Evolutionary conservation across 1,140 invertebrate species (phyloP), one percentile per base, ranked within the genome.

Genomic region (Fopius arisanus): DNA sequence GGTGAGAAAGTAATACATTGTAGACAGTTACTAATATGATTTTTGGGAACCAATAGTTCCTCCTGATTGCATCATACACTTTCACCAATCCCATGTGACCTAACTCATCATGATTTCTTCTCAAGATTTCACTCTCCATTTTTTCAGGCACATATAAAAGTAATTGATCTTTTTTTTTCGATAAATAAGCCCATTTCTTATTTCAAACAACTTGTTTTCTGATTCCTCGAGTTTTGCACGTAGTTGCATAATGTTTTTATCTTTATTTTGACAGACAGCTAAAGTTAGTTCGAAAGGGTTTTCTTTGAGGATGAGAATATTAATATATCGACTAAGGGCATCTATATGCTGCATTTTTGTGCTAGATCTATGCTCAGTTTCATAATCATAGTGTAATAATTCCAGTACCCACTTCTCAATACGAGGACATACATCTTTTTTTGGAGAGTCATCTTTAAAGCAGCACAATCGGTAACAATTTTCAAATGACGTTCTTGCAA

Each of bases 381-480:
- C 43, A 72, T 80, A 83, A 16, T 80, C 37, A 62, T 73, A 84
- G 19, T 84, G 77, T 75, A 82, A 78, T 10, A 84, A 28, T 4
- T 81, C 63, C 68, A 84, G 62, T 43, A 78, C 75, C 83, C 82
- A 86, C 65, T 81, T 73, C 19, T 82, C 84, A 5, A 85, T 81
- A 62, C 81, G 62, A 14, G 78, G 67, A 68, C 43, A 66, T 66
- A 79, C 51, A 51, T 81, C 70, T 74, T 77, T 81, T 69, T 82
- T 82, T 2, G n/a, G 75, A 82, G 78, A 1, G 80, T 81, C 62
- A 67, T 75, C 63, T 79, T 59, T 29, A 87, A 82, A 21, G 84
- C 85, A 66, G 65, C n/a, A 29, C 70, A 68, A 19, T 70, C 65
- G 2, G 51, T 63, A 23, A 70, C 43, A 31, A 74, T 70, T 21